A percentile compares a stretch with the other conserved stretches of the same genome.
Evolutionary conservation across 2,113 vertebrate genomes (phyloP).

Genomic region (Syngnathus scovelli): DNA sequence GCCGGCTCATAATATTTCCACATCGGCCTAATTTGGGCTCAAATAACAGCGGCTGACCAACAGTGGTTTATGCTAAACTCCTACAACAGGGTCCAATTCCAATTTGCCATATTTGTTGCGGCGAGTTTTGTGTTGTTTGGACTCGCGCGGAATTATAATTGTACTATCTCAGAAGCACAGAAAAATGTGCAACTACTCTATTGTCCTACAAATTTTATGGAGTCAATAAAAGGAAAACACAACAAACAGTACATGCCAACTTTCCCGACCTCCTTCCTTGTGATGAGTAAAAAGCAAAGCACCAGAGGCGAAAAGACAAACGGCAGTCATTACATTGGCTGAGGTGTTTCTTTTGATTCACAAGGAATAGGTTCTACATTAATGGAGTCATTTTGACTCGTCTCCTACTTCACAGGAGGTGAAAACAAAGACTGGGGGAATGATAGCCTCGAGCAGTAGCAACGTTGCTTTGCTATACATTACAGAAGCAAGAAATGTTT

Average conservation of each 20-base stretch:
- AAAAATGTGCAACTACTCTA: background rate
- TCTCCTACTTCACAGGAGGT: conserved; percentile 44
- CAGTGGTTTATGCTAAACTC: conserved; percentile 43
- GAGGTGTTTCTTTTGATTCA: conserved; percentile 59
- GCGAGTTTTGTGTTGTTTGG: background rate
- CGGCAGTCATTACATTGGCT: conserved; percentile 37
- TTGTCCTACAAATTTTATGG: background rate
- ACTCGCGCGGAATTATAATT: background rate
- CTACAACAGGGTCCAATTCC: conserved; percentile 33
- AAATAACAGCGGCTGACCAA: conserved; percentile 36
- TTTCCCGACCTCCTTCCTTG: background rate
- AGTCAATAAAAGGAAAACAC: conserved; percentile 10
- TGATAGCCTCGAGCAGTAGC: conserved; percentile 45
- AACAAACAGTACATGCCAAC: conserved; percentile 23
- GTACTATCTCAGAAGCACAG: background rate
- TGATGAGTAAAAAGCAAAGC: conserved; percentile 5
- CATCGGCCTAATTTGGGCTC: conserved; percentile 49
- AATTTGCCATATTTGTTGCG: no score
- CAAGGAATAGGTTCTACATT: conserved; percentile 61
- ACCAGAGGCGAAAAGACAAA: conserved; percentile 45
- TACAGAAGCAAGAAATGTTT: conserved; percentile 7
- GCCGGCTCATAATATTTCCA: conserved; percentile 30
- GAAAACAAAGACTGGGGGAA: conserved; percentile 51
- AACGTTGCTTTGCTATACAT: conserved; percentile 24
- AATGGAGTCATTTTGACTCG: conserved; percentile 56